Evolutionary conservation across 1,140 invertebrate species (phyloP), one percentile per base, ranked within the genome.

Genomic region (Drosophila saltans): DNA sequence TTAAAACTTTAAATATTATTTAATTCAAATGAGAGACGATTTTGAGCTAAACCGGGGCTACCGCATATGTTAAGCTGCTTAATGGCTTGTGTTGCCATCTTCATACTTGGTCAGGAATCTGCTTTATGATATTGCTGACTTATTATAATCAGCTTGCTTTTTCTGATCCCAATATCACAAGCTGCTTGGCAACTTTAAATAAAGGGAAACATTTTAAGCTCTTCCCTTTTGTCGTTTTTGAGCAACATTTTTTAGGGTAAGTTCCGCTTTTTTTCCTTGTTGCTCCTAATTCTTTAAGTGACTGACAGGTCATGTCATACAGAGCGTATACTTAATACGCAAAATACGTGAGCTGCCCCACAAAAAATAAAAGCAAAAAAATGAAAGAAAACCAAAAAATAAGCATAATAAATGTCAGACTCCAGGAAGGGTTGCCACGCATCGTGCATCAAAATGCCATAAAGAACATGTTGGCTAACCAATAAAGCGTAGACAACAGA

Each of bases 391-490:
- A 48, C 64, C 55, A 1, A 60, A 62, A 63, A 89, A 89, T 77
- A 81, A 81, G 84, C 81, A 89, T 79, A 84, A 89, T 84, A 89
- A 89, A 89, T 72, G 80, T 64, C 81, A 72, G 58, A 36, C 21
- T 62, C 59, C 39, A 68, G 28, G 64, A 89, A 89, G 85, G 84
- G 84, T 89, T 89, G 72, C 62, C 72, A 45, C 75, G 73, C 80
- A 84, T 60, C 79, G 56, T 85, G 83, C 83, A 82, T 86, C 83
- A 80, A 86, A 88, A 80, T 73, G 69, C 66, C 80, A 89, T 78
- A 89, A 78, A 78, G 74, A 80, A 78, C 77, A 88, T 88, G 83
- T 86, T 81, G 83, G 76, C 61, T 69, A 78, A 78, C 83, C 72
- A 86, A 88, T 86, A 86, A 86, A 86, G 76, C 75, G 75, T 74